These are phyloP conservation scores for Albula glossodonta DNA, from an alignment of 2,113 vertebrate species.

Conservation along the genomic window DNA sequence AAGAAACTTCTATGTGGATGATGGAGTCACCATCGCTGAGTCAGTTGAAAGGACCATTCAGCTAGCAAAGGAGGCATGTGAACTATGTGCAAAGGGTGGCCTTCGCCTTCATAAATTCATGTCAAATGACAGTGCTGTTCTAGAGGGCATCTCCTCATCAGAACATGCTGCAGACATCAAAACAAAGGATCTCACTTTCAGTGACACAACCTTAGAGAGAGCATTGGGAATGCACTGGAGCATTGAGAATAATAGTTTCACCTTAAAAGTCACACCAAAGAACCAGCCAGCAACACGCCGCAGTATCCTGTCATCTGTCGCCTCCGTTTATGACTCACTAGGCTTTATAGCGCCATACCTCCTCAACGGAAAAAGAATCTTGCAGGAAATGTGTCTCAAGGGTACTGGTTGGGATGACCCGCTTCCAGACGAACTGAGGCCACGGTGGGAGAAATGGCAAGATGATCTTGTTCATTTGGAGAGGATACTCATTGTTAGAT, in stretches of 20 bases:
- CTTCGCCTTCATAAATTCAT: constrained; percentile 24
- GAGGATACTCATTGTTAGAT: background rate
- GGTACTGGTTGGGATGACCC: constrained; percentile 10
- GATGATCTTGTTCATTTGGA: background rate
- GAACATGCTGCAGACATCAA: background rate
- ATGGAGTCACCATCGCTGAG: constrained; percentile 5
- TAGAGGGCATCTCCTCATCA: background rate
- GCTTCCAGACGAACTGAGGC: background rate
- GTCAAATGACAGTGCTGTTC: constrained; percentile 18
- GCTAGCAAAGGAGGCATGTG: background rate
- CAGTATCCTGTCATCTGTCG: constrained; percentile 18
- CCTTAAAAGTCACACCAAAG: background rate
- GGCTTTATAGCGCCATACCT: background rate
- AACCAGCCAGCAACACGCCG: constrained; percentile 17
- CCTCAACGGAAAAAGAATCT: background rate
- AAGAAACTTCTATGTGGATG: constrained; percentile 21
- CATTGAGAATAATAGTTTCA: background rate
- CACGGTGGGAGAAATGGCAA: background rate
- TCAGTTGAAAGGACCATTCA: background rate
- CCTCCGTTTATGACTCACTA: constrained; percentile 10
- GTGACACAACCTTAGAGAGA: background rate
- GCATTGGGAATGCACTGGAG: background rate
- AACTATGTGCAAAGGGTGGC: constrained; percentile 8
- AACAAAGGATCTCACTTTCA: background rate
- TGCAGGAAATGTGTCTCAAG: background rate